Conservation (phyloP, 2,113 vertebrate species). For the Rostratula benghalensis region DNA sequence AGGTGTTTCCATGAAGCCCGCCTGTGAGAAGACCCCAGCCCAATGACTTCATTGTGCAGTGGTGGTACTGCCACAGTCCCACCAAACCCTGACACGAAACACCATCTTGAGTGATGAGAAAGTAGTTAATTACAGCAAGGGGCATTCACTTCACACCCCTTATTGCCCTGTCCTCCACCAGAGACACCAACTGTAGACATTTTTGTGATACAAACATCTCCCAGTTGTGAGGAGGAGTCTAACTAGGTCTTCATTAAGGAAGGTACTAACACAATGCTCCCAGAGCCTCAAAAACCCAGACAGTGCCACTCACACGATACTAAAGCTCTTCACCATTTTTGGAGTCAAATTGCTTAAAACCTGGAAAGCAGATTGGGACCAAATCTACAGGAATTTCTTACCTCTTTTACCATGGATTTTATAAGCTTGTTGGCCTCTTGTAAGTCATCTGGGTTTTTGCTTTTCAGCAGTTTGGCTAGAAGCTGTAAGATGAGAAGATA, state of each 20-base stretch:
- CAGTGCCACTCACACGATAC: neutral
- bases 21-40: neutral
- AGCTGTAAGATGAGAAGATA: slow-evolving; percentile 74
- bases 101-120: neutral
- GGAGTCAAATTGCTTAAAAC: neutral
- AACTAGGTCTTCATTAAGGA: neutral
- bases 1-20: neutral
- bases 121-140: neutral
- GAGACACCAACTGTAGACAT: neutral
- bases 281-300: neutral
- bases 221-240: neutral
- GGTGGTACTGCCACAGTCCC: neutral
- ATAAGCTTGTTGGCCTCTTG: slow-evolving; percentile 95
- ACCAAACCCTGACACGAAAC: neutral
- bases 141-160: neutral
- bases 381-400: slow-evolving; percentile 63
- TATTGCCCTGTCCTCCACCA: neutral
- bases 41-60: neutral
- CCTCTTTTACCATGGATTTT: slow-evolving; percentile 98
- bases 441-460: slow-evolving; percentile 94
- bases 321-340: neutral
- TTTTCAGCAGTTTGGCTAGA: slow-evolving; percentile 89
- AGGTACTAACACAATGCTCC: neutral
- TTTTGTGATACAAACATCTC: neutral
- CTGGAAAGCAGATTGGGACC: neutral